Percentiles rank a stretch among this genome's conserved stretches.
Evolutionary conservation across 2,113 vertebrate species (phyloP).

Genomic region (Zosterops japonicus): DNA sequence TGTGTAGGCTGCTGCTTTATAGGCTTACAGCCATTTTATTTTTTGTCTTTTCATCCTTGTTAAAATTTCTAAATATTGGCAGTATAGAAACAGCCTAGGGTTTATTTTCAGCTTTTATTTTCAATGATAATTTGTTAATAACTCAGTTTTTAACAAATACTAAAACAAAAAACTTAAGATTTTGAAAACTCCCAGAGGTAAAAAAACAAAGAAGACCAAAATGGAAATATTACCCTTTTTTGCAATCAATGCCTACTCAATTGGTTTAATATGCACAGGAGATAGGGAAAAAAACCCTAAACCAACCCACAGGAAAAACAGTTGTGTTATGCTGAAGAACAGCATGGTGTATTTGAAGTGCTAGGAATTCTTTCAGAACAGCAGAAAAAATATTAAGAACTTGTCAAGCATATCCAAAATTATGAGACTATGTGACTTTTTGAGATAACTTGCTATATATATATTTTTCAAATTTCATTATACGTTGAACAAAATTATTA

Average conservation of each 20-base stretch:
- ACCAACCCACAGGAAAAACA: neutral
- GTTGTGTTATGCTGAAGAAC: neutral
- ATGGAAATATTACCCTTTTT: neutral
- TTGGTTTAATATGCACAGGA: neutral
- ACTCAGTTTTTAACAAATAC: neutral
- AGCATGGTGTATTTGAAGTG: neutral
- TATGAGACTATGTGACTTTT: neutral
- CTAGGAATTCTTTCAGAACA: neutral
- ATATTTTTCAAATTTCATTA: neutral
- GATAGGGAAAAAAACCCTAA: neutral
- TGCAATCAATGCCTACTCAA: neutral
- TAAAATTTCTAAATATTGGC: neutral
- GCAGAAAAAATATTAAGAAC: neutral
- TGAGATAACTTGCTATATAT: neutral
- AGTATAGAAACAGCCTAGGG: neutral
- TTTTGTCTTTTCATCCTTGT: neutral
- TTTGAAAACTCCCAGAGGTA: neutral
- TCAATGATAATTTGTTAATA: neutral
- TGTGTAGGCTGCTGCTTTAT: neutral
- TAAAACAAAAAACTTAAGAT: neutral
- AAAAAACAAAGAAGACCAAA: neutral
- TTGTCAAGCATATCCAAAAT: neutral
- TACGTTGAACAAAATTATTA: fast-evolving
- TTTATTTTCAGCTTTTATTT: neutral
- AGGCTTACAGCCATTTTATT: neutral